phyloP scores from a whole-genome alignment of 2,888 invertebrate species.

The Synanthedon andrenaeformis region DNA sequence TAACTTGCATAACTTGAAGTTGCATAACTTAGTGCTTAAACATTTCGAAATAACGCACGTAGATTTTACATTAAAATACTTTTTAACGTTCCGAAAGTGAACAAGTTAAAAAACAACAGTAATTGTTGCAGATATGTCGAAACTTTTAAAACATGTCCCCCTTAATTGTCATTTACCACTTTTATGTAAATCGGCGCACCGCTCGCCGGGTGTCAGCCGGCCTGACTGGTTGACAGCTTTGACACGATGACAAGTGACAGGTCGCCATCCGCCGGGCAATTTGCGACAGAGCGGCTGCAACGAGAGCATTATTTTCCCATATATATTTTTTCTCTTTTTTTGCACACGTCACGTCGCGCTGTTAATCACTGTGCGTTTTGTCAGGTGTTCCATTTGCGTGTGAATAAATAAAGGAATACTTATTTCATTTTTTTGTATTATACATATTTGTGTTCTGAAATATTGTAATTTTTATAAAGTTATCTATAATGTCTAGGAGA shows the following conservation, averaged over 20 bases:
- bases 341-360: constrained; percentile 8
- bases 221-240: constrained; percentile 38
- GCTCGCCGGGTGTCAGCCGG: constrained; percentile 34
- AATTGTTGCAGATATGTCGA: not conserved
- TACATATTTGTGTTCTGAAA: no score
- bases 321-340: constrained; percentile 7
- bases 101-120: not conserved
- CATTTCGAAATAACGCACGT: no score
- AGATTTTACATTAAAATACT: no score
- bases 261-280: constrained; percentile 45
- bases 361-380: constrained; percentile 1
- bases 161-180: constrained; percentile 53
- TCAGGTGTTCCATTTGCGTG: not conserved
- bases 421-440: no score
- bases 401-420: not conserved
- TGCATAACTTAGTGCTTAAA: no score
- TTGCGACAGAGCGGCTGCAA: constrained; percentile 40
- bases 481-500: no score
- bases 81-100: no score
- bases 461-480: no score
- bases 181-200: constrained; percentile 57
- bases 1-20: no score
- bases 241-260: constrained; percentile 51
- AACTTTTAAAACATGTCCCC: constrained; percentile 23
- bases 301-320: constrained; percentile 27